Base-by-base conservation (phyloP, 2,888 invertebrate genomes). In the Scotopteryx bipunctaria region DNA sequence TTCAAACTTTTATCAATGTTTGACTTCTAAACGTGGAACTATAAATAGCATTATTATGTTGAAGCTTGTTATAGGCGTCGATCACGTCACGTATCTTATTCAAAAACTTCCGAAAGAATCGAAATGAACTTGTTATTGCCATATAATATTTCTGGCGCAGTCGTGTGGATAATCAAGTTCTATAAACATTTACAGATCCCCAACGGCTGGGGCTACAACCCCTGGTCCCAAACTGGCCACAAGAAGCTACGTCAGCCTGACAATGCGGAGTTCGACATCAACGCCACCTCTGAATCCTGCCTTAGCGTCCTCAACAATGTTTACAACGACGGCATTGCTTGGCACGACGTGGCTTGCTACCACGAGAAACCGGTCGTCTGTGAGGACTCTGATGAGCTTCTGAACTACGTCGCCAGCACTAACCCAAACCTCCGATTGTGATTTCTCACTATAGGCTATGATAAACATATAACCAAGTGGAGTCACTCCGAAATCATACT, bases 341-440 rank as follows among this genome's bases (percentile, higher is more conserved):
- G 97, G 97, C 97, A 97, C 86, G 97, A 97, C 83, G 97, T 97
- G 44, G 97, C 97, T 61, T 97, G 97, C 84, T 97, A 97, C 84
- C 97, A 97, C 86, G 96, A 97, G 86, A 97, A 97, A 78, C 97
- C 97, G 1, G 93, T 97, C 78, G 93, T 97, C 65, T 97, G 97
- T 82, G 97, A 97, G 79, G 97, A 97, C 84, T 95, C 95, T 56
- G 96, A 97, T 43, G 97, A 97, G 78, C 93, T 97, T 57, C 92
- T 97, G 71, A 95, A 93, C 81, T 97, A 97, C 83, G 93, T 97
- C 59, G 94, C 95, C 49, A 94, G 94, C 81, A 96, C 95, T 76
- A 97, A 97, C 91, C 95, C 94, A 62, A 94, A 95, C 64, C 91
- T 97, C 70, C 94, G 95, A 80, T 93, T 97, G 80, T 97, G 94